Base-by-base conservation (phyloP, 2,888 invertebrate genomes). In the Thalpophila matura region DNA sequence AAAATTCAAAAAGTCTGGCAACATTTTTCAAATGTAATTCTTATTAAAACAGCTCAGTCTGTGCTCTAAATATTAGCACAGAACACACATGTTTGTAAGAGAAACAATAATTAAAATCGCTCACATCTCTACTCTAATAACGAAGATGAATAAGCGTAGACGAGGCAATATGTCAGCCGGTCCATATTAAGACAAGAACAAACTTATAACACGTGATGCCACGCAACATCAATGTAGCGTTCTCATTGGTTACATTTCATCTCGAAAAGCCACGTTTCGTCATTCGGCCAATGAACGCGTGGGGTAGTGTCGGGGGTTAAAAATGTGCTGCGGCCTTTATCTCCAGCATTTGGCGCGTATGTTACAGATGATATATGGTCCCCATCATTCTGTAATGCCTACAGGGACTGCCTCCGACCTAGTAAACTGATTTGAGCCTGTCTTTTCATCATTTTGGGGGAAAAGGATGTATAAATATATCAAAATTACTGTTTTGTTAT, bases 281-380 rank as follows among this genome's bases (percentile, higher is more conserved):
- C n/a, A n/a, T n/a, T n/a, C n/a, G n/a, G n/a, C n/a, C n/a, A n/a
- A n/a, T n/a, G n/a, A n/a, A n/a, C n/a, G n/a, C n/a, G n/a, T n/a
- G n/a, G n/a, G n/a, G n/a, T n/a, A n/a, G n/a, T n/a, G n/a, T n/a
- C n/a, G n/a, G n/a, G n/a, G n/a, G n/a, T n/a, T n/a, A n/a, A n/a
- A n/a, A n/a, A n/a, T n/a, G n/a, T n/a, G n/a, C n/a, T n/a, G n/a
- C n/a, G n/a, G n/a, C n/a, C n/a, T n/a, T n/a, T n/a, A n/a, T n/a
- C n/a, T n/a, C n/a, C n/a, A n/a, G n/a, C n/a, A n/a, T n/a, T n/a
- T 22, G 14, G 9, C 49, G 46, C 58, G 50, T 56, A 49, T 68
- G 58, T 63, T 49, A 40, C 37, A 14, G 46, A 46, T 75, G 77
- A 79, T 64, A 70, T 74, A 79, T 79, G 75, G 55, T n/a, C 33